phyloP scores from a whole-genome alignment of 2,888 invertebrate genomes.

The Chelonus formosanus region DNA sequence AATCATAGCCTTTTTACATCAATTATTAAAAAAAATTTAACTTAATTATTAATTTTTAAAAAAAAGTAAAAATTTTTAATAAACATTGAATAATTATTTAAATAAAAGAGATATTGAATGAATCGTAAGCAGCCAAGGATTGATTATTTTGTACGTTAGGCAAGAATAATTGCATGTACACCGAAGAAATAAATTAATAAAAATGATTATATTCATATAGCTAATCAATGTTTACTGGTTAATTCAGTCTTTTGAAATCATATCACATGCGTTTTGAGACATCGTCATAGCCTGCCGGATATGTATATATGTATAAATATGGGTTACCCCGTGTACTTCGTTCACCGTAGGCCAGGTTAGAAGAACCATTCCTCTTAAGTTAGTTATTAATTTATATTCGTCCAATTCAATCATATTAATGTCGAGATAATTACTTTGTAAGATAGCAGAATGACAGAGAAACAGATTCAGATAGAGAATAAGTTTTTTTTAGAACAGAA shows the following conservation, averaged over 20 bases:
- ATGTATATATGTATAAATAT: slow-evolving; percentile 15
- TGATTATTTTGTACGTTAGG: slow-evolving; percentile 18
- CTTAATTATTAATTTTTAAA: too few species aligned
- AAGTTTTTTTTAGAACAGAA: too few species aligned
- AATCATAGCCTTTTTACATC: too few species aligned
- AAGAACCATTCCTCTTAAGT: slow-evolving; percentile 54
- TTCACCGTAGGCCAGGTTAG: slow-evolving; percentile 47
- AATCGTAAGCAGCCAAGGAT: background rate
- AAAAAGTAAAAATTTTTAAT: too few species aligned
- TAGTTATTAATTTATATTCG: slow-evolving; percentile 49
- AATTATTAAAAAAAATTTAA: too few species aligned
- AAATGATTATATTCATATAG: slow-evolving; percentile 45
- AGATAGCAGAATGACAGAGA: too few species aligned
- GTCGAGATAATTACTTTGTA: too few species aligned
- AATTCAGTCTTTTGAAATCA: slow-evolving; percentile 54
- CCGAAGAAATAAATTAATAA: slow-evolving; percentile 33
- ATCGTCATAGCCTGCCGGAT: slow-evolving; percentile 51
- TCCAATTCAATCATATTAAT: background rate
- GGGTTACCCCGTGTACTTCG: slow-evolving; percentile 52
- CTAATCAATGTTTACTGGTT: slow-evolving; percentile 51
- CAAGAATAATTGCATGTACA: slow-evolving; percentile 32
- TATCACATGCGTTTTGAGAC: slow-evolving; percentile 57
- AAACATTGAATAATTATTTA: too few species aligned
- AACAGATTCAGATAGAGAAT: too few species aligned
- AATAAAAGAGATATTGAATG: background rate